Base-by-base conservation (phyloP, 2,113 vertebrate genomes). In the Myrmecobius fasciatus region DNA sequence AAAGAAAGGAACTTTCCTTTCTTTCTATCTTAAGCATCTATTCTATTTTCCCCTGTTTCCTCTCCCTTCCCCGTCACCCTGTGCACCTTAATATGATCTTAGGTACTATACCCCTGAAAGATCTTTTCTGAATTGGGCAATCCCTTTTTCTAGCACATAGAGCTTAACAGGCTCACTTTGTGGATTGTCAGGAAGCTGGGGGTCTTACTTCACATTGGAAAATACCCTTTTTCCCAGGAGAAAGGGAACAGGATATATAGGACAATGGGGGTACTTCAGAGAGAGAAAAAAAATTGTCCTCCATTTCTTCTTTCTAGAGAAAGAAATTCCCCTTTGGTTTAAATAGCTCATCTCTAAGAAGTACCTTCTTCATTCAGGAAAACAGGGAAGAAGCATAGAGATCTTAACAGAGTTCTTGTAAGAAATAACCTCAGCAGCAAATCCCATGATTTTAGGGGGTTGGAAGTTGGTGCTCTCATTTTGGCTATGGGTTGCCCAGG, bases 331-430 rank as follows among this genome's bases (percentile, higher is more conserved):
- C 88, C 54, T 90, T 25, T 67, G 60, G 54, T 89, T 96, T 93
- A 95, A 88, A 60, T 91, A 95, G 91, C 36, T 95, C 91, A 52
- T 92, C 36, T n/a, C 46, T 8, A 25, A 31, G 43, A 95, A 96
- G 53, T 52, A 51, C 2, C 51, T 43, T 25, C 52, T 96, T 48
- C 60, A 83, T 95, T 49, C 83, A 60, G 25, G 25, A 5, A 11
- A 67, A 12, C 89, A 24, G 83, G 52, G 49, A 25, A 91, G 12
- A 28, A 48, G 6, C 26, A 2, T 28, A 28, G 10, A 14, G 2
- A 67, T 46, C n/a, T 91, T 89, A 24, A 83, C 5, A 83, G 20
- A 43, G 12, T 20, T 75, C 36, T 75, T n/a, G 31, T 83, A 6
- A 83, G n/a, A 83, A 83, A 83, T 24, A 83, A 22, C 36, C 36